Base-by-base conservation (phyloP, 2,888 invertebrate genomes). In the Ochlodes sylvanus region DNA sequence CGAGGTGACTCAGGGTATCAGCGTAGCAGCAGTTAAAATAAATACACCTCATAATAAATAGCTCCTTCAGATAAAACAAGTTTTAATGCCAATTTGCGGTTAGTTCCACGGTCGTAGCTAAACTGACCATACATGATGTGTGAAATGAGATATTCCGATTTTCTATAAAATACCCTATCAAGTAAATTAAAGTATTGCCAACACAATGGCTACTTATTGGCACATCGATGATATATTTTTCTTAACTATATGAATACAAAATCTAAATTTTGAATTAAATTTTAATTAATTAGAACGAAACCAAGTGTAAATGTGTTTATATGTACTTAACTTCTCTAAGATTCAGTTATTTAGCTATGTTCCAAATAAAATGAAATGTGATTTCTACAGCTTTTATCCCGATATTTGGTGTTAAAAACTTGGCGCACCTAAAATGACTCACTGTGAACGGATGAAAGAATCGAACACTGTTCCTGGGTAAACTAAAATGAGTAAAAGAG, bases 11-110 rank as follows among this genome's bases (percentile, higher is more conserved):
- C 86, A 85, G 75, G 70, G 68, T 72, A 70, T 72, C 70, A 70
- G 70, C 68, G 69, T 72, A 69, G 71, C 71, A 65, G 70, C 66
- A 66, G 50, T 57, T 66, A 60, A 66, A 69, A 69, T 65, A 50
- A 19, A 50, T 50, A 19, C 17, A 19, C 19, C 65, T 70, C 74
- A 74, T 75, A 80, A 81, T 79, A 82, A 81, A 81, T 75, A 77
- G 79, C 73, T 72, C 71, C 75, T 77, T 78, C 71, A 72, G 75
- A 82, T 84, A 75, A 83, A 87, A 85, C 85, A 76, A 83, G 81
- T 84, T 83, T 77, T 76, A 77, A 76, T 75, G 75, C 77, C 77
- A 78, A 80, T 84, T 84, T 84, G 87, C 83, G 86, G 86, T 87
- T 84, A 79, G 78, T 75, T 78, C 77, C 66, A 66, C 62, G 55